Evolutionary conservation across 1,140 invertebrate species (phyloP).

Genomic region (Drosophila ercepeae): DNA sequence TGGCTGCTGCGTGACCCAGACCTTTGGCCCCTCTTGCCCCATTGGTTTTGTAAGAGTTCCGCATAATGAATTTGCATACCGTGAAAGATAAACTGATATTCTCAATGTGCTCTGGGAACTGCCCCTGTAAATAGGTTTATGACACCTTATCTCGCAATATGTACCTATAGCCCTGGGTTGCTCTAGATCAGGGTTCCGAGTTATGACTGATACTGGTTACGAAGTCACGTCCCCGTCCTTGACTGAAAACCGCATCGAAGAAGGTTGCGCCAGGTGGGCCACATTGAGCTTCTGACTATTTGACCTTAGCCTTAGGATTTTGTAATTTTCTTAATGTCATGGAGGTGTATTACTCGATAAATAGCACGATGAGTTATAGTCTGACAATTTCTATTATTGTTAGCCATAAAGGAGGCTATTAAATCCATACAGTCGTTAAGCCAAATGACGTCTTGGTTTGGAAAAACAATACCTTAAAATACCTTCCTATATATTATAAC

Average conservation of each 20-base stretch:
- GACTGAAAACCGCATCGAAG: constrained; percentile 24
- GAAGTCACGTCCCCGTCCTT: constrained; percentile 23
- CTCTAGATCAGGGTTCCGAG: constrained; percentile 5
- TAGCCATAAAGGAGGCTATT: not conserved
- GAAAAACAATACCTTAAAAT: not conserved
- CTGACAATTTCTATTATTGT: not conserved
- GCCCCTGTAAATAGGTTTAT: constrained; percentile 31
- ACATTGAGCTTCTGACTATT: constrained; percentile 3
- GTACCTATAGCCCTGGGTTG: constrained; percentile 7
- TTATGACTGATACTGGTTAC: constrained; percentile 18
- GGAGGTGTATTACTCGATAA: not conserved
- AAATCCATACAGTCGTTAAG: not conserved
- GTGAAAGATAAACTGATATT: constrained; percentile 37
- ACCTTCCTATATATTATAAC: not conserved
- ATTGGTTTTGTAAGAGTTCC: constrained; percentile 46
- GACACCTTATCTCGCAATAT: constrained; percentile 27
- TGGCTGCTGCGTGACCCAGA: constrained; percentile 28
- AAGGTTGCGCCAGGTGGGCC: constrained; percentile 28
- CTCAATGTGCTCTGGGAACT: constrained; percentile 19
- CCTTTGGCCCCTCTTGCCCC: constrained; percentile 35
- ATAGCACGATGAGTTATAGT: not conserved
- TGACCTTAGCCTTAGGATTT: constrained; percentile 26
- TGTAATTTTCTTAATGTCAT: constrained; percentile 4
- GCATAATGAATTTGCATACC: constrained; percentile 50
- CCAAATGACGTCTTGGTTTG: not conserved